Evolutionary conservation across 37 sponge, comb jelly and placozoan genomes (phyloP).

Genomic region (Cliona cf. orientalis): DNA sequence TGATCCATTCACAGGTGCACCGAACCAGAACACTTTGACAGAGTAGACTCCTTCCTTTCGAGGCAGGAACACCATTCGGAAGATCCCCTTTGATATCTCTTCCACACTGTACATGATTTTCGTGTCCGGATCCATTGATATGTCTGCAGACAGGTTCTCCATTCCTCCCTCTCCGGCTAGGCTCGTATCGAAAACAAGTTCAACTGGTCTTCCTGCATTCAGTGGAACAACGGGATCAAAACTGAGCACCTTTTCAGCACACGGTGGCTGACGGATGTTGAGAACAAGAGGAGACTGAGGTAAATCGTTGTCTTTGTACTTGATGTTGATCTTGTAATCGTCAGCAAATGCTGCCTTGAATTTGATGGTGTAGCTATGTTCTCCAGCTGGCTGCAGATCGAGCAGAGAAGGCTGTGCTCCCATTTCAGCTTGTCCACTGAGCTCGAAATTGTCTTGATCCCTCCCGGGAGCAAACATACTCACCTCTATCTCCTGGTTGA

Average conservation of each 20-base stretch:
- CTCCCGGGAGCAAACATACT: slow-evolving; percentile 25
- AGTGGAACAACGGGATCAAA: slow-evolving; percentile 70
- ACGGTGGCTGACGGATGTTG: slow-evolving; percentile 32
- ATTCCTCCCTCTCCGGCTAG: slow-evolving; percentile 69
- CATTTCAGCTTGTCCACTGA: slow-evolving; percentile 39
- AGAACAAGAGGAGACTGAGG: slow-evolving; percentile 74
- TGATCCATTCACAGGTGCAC: slow-evolving; percentile 42
- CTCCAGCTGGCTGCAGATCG: slow-evolving; percentile 8
- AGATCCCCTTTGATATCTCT: slow-evolving; percentile 26
- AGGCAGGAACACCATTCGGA: slow-evolving; percentile 46
- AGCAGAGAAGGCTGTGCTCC: slow-evolving; percentile 33
- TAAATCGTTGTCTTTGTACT: slow-evolving; percentile 42
- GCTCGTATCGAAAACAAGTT: slow-evolving; percentile 63
- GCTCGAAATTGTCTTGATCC: slow-evolving; percentile 21
- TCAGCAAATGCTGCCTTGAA: slow-evolving; percentile 54
- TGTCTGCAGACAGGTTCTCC: slow-evolving; percentile 29
- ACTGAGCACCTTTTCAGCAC: slow-evolving; percentile 30
- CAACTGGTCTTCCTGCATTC: slow-evolving; percentile 48
- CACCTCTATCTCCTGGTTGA: slow-evolving; percentile 51
- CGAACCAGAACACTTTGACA: slow-evolving; percentile 46
- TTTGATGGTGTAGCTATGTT: slow-evolving; percentile 47
- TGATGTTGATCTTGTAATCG: slow-evolving; percentile 60
- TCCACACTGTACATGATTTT: slow-evolving; percentile 15
- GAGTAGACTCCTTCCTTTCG: slow-evolving; percentile 35
- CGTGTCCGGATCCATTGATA: neutral